Conservation (phyloP, 64 coral and sea anemone species). For the Astreopora myriophthalma region DNA sequence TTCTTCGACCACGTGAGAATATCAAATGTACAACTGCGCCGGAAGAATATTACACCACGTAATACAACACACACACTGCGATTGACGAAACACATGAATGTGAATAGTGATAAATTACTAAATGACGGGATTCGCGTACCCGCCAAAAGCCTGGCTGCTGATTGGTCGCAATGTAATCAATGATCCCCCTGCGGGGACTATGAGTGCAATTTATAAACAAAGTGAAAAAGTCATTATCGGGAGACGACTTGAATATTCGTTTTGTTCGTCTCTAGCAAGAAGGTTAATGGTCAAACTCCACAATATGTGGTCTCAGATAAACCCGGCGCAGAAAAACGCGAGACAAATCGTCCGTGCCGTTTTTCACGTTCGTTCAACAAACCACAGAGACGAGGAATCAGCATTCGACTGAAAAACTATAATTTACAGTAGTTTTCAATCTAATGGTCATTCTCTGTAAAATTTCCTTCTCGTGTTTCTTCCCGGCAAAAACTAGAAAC, state of each 20-base stretch:
- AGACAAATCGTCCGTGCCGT: too few relatives aligned
- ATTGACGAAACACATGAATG: background rate
- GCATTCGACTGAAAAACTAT: too few relatives aligned
- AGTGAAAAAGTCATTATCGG: background rate
- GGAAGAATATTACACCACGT: background rate
- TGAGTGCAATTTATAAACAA: background rate
- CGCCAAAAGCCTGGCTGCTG: background rate
- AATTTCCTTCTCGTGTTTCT: too few relatives aligned
- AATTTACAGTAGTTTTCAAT: too few relatives aligned
- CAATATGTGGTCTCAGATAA: too few relatives aligned
- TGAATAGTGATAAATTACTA: background rate
- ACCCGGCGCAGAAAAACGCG: too few relatives aligned
- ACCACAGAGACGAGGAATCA: too few relatives aligned
- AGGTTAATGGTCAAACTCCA: too few relatives aligned
- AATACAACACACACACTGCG: background rate
- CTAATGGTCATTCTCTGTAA: too few relatives aligned
- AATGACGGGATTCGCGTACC: background rate
- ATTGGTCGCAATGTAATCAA: background rate
- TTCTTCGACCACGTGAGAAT: background rate
- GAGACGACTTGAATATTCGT: background rate
- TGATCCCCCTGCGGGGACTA: background rate
- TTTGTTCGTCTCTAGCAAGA: too few relatives aligned
- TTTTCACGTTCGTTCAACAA: too few relatives aligned
- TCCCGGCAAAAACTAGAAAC: too few relatives aligned
- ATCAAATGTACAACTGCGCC: background rate